phyloP scores from a whole-genome alignment of 2,888 invertebrate species.

The Mythimna pallens region DNA sequence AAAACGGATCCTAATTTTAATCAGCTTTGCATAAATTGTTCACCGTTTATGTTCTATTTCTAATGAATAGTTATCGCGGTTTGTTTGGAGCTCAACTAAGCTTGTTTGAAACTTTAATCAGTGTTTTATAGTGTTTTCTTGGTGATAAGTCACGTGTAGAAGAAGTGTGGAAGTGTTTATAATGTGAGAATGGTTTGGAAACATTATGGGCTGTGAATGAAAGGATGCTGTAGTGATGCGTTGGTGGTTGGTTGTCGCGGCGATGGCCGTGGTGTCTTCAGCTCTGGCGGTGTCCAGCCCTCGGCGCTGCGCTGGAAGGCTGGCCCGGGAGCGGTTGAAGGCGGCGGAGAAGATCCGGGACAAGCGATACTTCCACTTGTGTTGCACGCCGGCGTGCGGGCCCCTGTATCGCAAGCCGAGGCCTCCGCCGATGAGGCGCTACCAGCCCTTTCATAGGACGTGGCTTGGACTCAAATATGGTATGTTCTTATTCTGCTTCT shows the following conservation, averaged over 20 bases:
- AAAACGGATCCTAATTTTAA: conserved; percentile 32
- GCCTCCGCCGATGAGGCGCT: conserved; percentile 74
- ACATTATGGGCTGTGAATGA: conserved; percentile 48
- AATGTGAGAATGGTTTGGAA: conserved; percentile 33
- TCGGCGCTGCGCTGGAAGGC: conserved; percentile 82
- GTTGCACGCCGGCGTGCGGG: conserved; percentile 82
- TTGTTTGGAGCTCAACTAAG: conserved; percentile 31
- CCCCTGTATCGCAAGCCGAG: conserved; percentile 72
- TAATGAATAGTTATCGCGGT: conserved; percentile 53
- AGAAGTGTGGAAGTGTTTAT: conserved; percentile 15
- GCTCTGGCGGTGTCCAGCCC: conserved; percentile 78
- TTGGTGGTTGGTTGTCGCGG: conserved; percentile 58
- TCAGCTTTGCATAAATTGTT: conserved; percentile 51
- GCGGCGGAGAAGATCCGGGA: conserved; percentile 87
- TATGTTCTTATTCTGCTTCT: conserved; percentile 64
- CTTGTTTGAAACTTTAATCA: conserved; percentile 54
- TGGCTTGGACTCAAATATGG: conserved; percentile 87
- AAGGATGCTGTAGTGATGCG: conserved; percentile 58
- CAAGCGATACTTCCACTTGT: conserved; percentile 83
- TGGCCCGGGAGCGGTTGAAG: conserved; percentile 85
- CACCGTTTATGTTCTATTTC: conserved; percentile 49
- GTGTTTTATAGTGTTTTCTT: conserved; percentile 29
- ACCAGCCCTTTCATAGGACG: conserved; percentile 86
- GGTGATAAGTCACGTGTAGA: conserved; percentile 42
- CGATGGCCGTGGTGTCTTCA: conserved; percentile 57